Evolutionary conservation across 2,113 vertebrate genomes (phyloP), one percentile per base, ranked within the genome.

Genomic region (Protomyctophum bolini): DNA sequence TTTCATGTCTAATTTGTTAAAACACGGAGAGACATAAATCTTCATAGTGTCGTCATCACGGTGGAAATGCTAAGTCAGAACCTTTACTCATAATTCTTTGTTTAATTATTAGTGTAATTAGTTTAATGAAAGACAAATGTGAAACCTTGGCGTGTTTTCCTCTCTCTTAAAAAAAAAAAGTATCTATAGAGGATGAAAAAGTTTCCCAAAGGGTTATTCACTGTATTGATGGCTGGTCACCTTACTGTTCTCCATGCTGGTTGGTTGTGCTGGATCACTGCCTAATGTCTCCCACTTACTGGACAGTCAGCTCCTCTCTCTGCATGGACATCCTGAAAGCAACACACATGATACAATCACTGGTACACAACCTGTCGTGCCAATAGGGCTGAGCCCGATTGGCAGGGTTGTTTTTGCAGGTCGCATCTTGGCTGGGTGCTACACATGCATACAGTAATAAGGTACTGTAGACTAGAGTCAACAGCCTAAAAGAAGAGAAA

Each of bases 211-310:
- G 21, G 21, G 21, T 21, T 41, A 41, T 45, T 29, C 50, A 10
- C 28, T 65, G 64, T 46, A 54, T 14, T 59, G 56, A 50, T 50
- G 50, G 72, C 61, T 74, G 70, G 54, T 87, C 89, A 93, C 92
- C 92, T 93, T 93, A 79, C 29, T 84, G 79, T 55, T 90, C 73
- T 93, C 92, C 92, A 93, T 93, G 49, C 51, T 72, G 61, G 63
- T 21, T 8, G 61, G 63, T 28, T 8, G 58, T 73, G 58, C 46
- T 67, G 10, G 29, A 58, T 73, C 51, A 55, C 49, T 45, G 54
- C 50, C 28, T 2, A 9, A 33, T 57, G 49, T 48, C 49, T 58
- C 2, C 33, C 15, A 45, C 29, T 58, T 67, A 41, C 64, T 70
- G 68, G 6, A 45, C 28, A 7, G 8, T n/a, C 10, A 7, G 50